Percentiles rank a stretch among this genome's conserved stretches.
Evolutionary conservation across 35 echinoderm and acorn worm species (phyloP).

Genomic region (Ophiothrix spiculata): DNA sequence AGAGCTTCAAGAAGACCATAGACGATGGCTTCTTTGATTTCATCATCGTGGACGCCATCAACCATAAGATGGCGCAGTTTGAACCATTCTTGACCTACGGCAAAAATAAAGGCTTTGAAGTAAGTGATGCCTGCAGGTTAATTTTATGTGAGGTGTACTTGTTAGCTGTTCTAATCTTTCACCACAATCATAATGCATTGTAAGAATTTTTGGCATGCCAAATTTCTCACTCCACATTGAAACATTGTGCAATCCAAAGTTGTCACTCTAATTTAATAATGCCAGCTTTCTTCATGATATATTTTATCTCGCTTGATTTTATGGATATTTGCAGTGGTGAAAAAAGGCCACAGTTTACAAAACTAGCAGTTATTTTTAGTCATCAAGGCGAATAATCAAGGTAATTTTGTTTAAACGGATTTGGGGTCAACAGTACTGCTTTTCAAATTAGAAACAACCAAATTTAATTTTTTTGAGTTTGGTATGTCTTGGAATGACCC

Average conservation of each 20-base stretch:
- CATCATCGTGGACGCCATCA: slow-evolving; percentile 95
- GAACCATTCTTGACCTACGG: slow-evolving; percentile 89
- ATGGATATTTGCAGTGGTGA: too few relatives aligned
- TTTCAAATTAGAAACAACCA: too few relatives aligned
- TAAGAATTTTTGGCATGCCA: neutral
- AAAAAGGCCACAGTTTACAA: too few relatives aligned
- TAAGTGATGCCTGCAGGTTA: neutral
- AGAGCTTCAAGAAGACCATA: slow-evolving; percentile 96
- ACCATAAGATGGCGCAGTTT: slow-evolving; percentile 80
- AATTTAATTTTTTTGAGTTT: too few relatives aligned
- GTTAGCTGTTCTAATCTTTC: neutral
- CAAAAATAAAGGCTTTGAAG: slow-evolving; percentile 89
- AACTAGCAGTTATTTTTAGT: too few relatives aligned
- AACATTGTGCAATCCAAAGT: neutral
- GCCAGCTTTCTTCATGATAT: neutral
- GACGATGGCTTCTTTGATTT: slow-evolving; percentile 98
- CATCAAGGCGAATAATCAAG: too few relatives aligned
- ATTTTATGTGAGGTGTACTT: neutral
- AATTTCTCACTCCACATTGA: neutral
- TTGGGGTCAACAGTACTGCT: too few relatives aligned
- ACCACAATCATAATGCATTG: neutral
- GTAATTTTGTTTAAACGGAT: too few relatives aligned
- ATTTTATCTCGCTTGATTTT: neutral
- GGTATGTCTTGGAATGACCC: too few relatives aligned
- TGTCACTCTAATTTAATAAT: neutral